Evolutionary conservation across 2,113 vertebrate genomes (phyloP).

Genomic region (Oreochromis spilurus): DNA sequence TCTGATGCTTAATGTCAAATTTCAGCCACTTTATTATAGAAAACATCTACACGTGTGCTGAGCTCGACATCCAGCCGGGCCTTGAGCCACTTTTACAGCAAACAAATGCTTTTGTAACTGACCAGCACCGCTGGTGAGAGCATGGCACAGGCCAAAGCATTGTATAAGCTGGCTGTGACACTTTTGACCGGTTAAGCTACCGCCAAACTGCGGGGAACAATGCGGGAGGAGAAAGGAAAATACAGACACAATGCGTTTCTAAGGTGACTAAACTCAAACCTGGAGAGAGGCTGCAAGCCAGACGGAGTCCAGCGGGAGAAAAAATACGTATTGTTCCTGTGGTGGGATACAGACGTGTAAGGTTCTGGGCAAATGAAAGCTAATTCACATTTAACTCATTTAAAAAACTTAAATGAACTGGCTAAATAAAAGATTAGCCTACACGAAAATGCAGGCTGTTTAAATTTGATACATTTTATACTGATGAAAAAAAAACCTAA

Average conservation of each 20-base stretch:
- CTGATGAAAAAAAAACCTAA: not conserved
- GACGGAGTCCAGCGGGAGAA: slow-evolving; percentile 16
- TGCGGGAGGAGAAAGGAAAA: slow-evolving; percentile 21
- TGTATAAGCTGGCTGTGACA: slow-evolving; percentile 32
- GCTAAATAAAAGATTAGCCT: not conserved
- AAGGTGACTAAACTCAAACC: slow-evolving; percentile 49
- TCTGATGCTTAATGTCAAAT: not conserved
- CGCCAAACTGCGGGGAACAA: slow-evolving; percentile 49
- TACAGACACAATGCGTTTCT: slow-evolving; percentile 51
- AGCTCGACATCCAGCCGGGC: not conserved
- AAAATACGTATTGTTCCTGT: not conserved
- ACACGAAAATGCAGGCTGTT: not conserved
- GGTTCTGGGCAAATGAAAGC: not conserved
- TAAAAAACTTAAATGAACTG: not conserved
- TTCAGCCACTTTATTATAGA: not conserved
- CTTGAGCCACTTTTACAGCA: slow-evolving; percentile 1
- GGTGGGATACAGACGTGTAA: not conserved
- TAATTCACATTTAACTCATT: not conserved
- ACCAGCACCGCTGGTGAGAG: not conserved
- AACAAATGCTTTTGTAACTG: slow-evolving; percentile 4
- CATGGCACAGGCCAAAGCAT: not conserved
- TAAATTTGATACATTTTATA: not conserved
- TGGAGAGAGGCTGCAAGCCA: not conserved
- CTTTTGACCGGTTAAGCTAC: slow-evolving; percentile 53
- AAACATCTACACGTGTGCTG: not conserved